phyloP scores from a whole-genome alignment of 2,113 vertebrate genomes.

The Mustela nigripes region DNA sequence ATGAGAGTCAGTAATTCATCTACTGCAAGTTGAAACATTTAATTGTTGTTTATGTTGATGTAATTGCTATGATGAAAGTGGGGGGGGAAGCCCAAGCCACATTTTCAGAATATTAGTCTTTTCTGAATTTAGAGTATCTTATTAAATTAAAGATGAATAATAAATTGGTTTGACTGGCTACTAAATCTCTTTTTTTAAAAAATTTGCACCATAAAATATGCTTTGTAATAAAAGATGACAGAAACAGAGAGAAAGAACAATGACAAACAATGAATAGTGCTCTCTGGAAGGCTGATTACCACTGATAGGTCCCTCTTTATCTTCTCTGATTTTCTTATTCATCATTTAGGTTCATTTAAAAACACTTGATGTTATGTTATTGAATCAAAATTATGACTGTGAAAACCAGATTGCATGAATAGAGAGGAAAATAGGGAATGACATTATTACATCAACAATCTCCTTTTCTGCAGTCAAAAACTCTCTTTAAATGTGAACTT shows the following conservation, averaged over 20 bases:
- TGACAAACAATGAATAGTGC: conserved; percentile 43
- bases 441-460: neutral
- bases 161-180: conserved; percentile 78
- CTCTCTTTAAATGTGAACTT: conserved; percentile 9
- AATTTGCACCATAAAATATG: conserved; percentile 69
- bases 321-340: conserved; percentile 69
- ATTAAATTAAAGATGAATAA: conserved; percentile 77
- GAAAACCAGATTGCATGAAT: neutral
- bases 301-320: conserved; percentile 18
- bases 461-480: neutral
- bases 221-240: conserved; percentile 44
- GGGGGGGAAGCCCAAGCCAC: conserved; percentile 71
- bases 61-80: conserved; percentile 82
- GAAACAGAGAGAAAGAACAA: conserved; percentile 12
- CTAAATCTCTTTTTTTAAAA: conserved; percentile 71
- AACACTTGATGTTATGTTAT: neutral
- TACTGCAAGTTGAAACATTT: conserved; percentile 84
- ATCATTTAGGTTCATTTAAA: conserved; percentile 68
- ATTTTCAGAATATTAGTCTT: conserved; percentile 76
- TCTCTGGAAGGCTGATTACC: conserved; percentile 69
- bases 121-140: conserved; percentile 57
- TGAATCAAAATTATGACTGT: conserved; percentile 44
- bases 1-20: conserved; percentile 86
- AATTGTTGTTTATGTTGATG: conserved; percentile 88
- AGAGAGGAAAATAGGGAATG: neutral